These are phyloP conservation scores for Archips crataeganus DNA, from an alignment of 2,888 invertebrate genomes.

Conservation along the genomic window DNA sequence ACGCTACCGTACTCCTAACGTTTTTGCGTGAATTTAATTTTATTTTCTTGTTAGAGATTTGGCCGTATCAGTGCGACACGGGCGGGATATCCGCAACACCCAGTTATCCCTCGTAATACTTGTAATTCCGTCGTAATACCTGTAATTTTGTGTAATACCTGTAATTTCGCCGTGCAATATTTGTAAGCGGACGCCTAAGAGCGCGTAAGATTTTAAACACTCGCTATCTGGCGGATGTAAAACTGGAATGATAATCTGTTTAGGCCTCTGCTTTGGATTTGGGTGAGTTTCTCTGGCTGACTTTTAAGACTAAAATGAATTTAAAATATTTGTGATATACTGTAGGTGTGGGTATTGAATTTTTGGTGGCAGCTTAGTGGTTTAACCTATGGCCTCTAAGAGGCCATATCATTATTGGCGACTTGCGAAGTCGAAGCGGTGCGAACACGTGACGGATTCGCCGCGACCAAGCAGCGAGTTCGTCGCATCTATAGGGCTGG, in stretches of 20 bases:
- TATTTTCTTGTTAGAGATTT: constrained; percentile 21
- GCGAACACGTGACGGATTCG: too few relatives aligned
- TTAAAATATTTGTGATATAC: neutral
- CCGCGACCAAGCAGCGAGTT: too few relatives aligned
- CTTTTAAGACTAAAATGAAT: neutral
- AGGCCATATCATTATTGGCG: too few relatives aligned
- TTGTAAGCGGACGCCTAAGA: constrained; percentile 59
- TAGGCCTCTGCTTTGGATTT: constrained; percentile 17
- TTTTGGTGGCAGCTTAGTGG: too few relatives aligned
- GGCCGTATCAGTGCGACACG: constrained; percentile 21
- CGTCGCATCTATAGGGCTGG: too few relatives aligned
- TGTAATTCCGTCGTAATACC: constrained; percentile 59
- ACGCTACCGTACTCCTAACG: neutral
- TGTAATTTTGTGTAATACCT: constrained; percentile 54
- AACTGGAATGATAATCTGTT: constrained; percentile 36
- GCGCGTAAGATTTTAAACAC: constrained; percentile 53
- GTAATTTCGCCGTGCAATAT: constrained; percentile 55
- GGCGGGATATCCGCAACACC: constrained; percentile 49
- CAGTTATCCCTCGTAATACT: constrained; percentile 51
- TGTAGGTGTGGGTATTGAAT: too few relatives aligned
- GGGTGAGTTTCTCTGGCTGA: neutral
- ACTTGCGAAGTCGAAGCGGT: too few relatives aligned
- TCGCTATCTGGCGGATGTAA: constrained; percentile 46
- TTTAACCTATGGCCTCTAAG: too few relatives aligned
- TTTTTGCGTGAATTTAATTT: constrained; percentile 18